Evolutionary conservation across 2,888 invertebrate genomes (phyloP), one percentile per base, ranked within the genome.

Genomic region (Agapostemon virescens): DNA sequence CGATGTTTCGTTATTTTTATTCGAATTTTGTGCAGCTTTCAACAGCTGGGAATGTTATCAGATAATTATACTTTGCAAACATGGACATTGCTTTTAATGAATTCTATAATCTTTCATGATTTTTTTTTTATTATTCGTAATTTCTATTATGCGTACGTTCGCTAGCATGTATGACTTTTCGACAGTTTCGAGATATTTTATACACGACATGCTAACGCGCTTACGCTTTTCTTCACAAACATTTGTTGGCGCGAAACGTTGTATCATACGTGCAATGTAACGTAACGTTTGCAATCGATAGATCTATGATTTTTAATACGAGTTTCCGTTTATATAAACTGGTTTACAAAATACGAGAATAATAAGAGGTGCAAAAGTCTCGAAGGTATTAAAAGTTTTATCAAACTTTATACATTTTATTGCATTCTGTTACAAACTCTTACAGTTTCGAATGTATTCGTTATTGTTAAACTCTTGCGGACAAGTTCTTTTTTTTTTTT

Each of bases 221-320:
- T 49, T n/a, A n/a, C n/a, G 11, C 0, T n/a, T 9, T 49, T 49
- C 0, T n/a, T 49, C 2, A 0, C 7, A 3, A n/a, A n/a, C 1
- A 11, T 3, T 7, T 7, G 20, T 45, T 45, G 20, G 20, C 45
- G 17, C 1, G 6, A 6, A 45, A 45, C 20, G 20, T 45, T 45
- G 20, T 45, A 45, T n/a, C n/a, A n/a, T n/a, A n/a, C n/a, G n/a
- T n/a, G n/a, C n/a, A n/a, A n/a, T n/a, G n/a, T n/a, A n/a, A n/a
- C n/a, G n/a, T n/a, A n/a, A n/a, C n/a, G n/a, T 20, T 45, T 20
- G 20, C 45, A 42, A 42, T 17, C 42, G 20, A 45, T 20, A 6
- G 17, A 17, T 20, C 20, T 20, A 45, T 20, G 45, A 1, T 20
- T 45, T 45, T 20, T 7, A 45, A 23, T 23, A 52, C 52, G 23